phyloP scores from a whole-genome alignment of 2,888 invertebrate genomes.

The Ditylenchus weischeri region DNA sequence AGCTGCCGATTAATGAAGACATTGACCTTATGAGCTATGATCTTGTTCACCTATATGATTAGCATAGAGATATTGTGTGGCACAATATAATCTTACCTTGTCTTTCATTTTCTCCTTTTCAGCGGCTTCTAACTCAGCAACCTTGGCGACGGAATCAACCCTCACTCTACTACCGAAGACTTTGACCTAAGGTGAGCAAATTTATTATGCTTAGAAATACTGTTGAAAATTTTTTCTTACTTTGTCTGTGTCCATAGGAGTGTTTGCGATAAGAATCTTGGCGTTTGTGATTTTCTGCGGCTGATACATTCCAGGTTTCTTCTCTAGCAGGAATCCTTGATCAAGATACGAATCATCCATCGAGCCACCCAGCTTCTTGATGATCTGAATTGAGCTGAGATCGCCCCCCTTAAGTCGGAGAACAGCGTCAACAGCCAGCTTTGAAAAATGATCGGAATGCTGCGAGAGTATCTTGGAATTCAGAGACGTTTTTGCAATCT shows the following conservation, averaged over 20 bases:
- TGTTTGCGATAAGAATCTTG: conserved; percentile 93
- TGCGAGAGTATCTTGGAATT: conserved; percentile 96
- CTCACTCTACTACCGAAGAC: conserved; percentile 85
- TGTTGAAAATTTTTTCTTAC: conserved; percentile 63
- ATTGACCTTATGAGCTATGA: conserved; percentile 86
- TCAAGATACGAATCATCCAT: conserved; percentile 93
- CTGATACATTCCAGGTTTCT: conserved; percentile 93
- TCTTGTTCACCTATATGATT: conserved; percentile 72
- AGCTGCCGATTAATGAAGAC: conserved; percentile 97
- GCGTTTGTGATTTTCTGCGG: conserved; percentile 92
- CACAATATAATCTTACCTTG: conserved; percentile 67
- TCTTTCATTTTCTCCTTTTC: conserved; percentile 99
- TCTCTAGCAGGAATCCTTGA: conserved; percentile 83
- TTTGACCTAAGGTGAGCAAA: conserved; percentile 50
- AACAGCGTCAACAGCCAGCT: conserved; percentile 90
- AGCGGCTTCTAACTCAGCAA: conserved; percentile 92
- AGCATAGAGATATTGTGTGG: too few species aligned
- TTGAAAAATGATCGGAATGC: conserved; percentile 92
- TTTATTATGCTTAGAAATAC: conserved; percentile 5
- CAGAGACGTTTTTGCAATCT: conserved; percentile 93
- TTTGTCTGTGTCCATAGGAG: conserved; percentile 99
- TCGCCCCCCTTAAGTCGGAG: conserved; percentile 90
- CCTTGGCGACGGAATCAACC: conserved; percentile 69
- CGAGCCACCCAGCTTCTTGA: conserved; percentile 90
- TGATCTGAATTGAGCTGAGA: conserved; percentile 90